These are phyloP conservation scores for Acropternis orthonyx DNA, from an alignment of 2,797 vertebrate genomes.

Conservation along the genomic window DNA sequence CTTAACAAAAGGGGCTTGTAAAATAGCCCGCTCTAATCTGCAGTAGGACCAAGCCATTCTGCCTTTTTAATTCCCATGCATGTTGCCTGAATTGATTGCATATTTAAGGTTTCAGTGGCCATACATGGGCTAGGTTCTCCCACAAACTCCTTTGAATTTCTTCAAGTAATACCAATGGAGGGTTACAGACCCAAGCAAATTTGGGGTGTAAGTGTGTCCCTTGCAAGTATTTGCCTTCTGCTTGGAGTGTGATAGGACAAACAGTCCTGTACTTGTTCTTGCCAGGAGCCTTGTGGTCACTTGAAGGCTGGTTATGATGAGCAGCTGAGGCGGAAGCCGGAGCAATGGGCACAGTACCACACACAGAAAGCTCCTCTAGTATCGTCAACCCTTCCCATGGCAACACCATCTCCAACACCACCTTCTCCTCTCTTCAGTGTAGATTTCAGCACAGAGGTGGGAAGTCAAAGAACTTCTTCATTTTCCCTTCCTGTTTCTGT, in stretches of 20 bases:
- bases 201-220: not conserved
- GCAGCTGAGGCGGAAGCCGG: slow-evolving; percentile 88
- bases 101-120: not conserved
- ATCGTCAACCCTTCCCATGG: slow-evolving; percentile 80
- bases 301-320: slow-evolving; percentile 87
- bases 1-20: not conserved
- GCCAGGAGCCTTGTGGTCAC: slow-evolving; percentile 79
- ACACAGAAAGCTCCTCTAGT: slow-evolving; percentile 82
- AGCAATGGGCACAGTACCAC: slow-evolving; percentile 88
- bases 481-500: not conserved
- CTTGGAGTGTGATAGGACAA: not conserved
- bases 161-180: not conserved
- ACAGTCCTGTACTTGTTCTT: not conserved
- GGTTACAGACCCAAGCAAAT: not conserved
- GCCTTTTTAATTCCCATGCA: not conserved
- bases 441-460: slow-evolving; percentile 90
- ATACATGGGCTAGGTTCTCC: not conserved
- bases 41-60: not conserved
- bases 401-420: slow-evolving; percentile 83
- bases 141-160: not conserved
- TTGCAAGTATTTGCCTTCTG: not conserved
- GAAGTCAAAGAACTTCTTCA: slow-evolving; percentile 5
- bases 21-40: not conserved
- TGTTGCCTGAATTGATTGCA: not conserved
- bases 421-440: slow-evolving; percentile 92